Evolutionary conservation across 2,888 invertebrate genomes (phyloP).

Genomic region (Eledona agricola): DNA sequence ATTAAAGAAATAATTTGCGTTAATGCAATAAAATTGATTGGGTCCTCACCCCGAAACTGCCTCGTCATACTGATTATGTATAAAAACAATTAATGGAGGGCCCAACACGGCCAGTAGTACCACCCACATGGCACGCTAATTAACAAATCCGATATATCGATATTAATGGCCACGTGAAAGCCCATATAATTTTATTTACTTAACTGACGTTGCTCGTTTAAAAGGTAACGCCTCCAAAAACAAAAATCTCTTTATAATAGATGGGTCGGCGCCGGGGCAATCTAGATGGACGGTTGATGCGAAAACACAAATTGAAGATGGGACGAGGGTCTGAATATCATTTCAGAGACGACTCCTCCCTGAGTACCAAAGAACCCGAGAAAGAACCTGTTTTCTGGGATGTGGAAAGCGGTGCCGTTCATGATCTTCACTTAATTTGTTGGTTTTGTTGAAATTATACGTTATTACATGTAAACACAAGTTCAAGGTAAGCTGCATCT

Average conservation of each 20-base stretch:
- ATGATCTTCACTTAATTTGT: slow-evolving; percentile 30
- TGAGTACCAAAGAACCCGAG: no score
- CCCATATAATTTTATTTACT: slow-evolving; percentile 58
- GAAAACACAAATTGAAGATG: slow-evolving; percentile 39
- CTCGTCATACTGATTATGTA: slow-evolving; percentile 40
- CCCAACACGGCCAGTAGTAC: slow-evolving; percentile 42
- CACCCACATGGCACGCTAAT: slow-evolving; percentile 50
- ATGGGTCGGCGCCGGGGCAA: slow-evolving; percentile 49
- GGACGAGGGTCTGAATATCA: slow-evolving; percentile 35
- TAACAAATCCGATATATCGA: slow-evolving; percentile 50
- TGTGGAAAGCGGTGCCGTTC: no score
- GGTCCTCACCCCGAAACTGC: slow-evolving; percentile 28
- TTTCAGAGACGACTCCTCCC: slow-evolving; percentile 29
- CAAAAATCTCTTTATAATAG: slow-evolving; percentile 57
- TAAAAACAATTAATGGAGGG: slow-evolving; percentile 44
- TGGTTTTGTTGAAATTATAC: slow-evolving; percentile 35
- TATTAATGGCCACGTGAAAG: slow-evolving; percentile 53
- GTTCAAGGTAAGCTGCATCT: slow-evolving; percentile 38
- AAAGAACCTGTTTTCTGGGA: slow-evolving; percentile 12
- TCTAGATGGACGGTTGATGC: slow-evolving; percentile 27
- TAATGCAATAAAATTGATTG: slow-evolving; percentile 19
- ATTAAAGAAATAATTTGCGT: slow-evolving; percentile 26
- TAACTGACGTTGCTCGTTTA: slow-evolving; percentile 55
- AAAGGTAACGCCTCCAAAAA: slow-evolving; percentile 56
- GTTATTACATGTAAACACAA: slow-evolving; percentile 39